Base-by-base conservation (phyloP, 2,113 vertebrate genomes). In the Etia nguti region DNA sequence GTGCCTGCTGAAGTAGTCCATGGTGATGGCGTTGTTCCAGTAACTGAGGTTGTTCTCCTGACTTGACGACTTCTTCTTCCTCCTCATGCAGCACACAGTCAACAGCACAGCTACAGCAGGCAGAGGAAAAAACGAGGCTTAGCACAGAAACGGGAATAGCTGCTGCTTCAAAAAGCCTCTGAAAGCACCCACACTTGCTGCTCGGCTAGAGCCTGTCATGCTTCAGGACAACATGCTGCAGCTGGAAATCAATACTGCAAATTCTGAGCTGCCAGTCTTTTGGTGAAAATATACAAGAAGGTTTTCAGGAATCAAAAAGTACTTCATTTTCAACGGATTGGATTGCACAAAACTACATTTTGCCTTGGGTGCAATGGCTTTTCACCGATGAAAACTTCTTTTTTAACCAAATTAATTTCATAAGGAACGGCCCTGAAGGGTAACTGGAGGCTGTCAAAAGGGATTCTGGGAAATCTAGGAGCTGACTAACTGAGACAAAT, bases 11-110 rank as follows among this genome's bases (percentile, higher is more conserved):
- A 99, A 99, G 96, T 99, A 99, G 96, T 99, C 99, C 99, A 99
- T 99, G 91, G 99, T 99, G 95, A 99, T 99, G 92, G 98, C 97
- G 8, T 99, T 99, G 96, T 99, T 99, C 99, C 99, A 99, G 92
- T 99, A 99, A 96, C 99, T 99, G 96, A 99, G 96, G 93, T 98
- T 99, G 95, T 97, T 99, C 96, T 99, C 99, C 5, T 98, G 98
- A 94, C 97, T 98, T 56, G 98, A 96, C 0, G 98, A 96, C 96
- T 99, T 99, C 95, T 98, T 99, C 97, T 97, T 99, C 95, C 97
- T 97, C 93, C 96, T 96, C 98, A 99, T 98, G 93, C 98, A 99
- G 96, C 98, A 99, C 90, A 99, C 97, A 1, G 99, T 99, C 96
- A 99, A 93, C 90, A 99, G 90, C 90, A 99, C 98, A 18, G 99